A percentile compares a stretch with the other conserved stretches of the same genome.
These are phyloP conservation scores for Bombus impatiens DNA, from an alignment of 1,140 invertebrate genomes.

Conservation along the genomic window DNA sequence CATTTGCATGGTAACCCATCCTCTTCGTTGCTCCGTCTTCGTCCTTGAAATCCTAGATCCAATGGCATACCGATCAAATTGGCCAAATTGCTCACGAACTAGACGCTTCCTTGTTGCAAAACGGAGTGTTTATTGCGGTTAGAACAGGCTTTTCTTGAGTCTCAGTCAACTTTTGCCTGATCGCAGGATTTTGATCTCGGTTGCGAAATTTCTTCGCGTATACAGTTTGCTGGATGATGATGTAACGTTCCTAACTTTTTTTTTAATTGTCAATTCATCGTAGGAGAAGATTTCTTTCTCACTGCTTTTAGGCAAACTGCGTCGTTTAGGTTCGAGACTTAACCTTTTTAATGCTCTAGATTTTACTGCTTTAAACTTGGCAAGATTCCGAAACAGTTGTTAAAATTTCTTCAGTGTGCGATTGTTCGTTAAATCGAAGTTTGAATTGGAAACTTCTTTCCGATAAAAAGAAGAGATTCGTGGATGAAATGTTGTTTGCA, in stretches of 20 bases:
- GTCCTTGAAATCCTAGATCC: conserved; percentile 30
- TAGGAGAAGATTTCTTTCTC: too few species aligned
- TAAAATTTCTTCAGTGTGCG: too few species aligned
- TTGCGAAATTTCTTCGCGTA: neutral
- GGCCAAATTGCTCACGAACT: neutral
- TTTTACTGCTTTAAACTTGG: neutral
- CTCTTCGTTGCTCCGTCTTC: neutral
- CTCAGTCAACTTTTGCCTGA: neutral
- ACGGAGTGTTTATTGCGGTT: neutral
- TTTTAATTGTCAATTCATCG: neutral
- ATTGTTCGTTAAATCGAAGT: too few species aligned
- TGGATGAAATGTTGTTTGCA: too few species aligned
- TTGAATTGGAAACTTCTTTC: neutral
- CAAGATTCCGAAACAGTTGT: neutral
- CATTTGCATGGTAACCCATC: conserved; percentile 2
- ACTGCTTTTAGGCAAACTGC: too few species aligned
- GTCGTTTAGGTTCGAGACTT: too few species aligned
- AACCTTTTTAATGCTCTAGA: too few species aligned
- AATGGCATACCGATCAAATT: conserved; percentile 38
- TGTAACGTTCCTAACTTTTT: neutral
- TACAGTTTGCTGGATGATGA: neutral
- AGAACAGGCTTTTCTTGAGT: neutral
- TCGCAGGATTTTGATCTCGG: neutral
- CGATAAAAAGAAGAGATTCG: neutral
- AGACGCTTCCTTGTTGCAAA: conserved; percentile 5